These are phyloP conservation scores for Herminia tarsipennalis DNA, from an alignment of 2,888 invertebrate species.

Conservation along the genomic window DNA sequence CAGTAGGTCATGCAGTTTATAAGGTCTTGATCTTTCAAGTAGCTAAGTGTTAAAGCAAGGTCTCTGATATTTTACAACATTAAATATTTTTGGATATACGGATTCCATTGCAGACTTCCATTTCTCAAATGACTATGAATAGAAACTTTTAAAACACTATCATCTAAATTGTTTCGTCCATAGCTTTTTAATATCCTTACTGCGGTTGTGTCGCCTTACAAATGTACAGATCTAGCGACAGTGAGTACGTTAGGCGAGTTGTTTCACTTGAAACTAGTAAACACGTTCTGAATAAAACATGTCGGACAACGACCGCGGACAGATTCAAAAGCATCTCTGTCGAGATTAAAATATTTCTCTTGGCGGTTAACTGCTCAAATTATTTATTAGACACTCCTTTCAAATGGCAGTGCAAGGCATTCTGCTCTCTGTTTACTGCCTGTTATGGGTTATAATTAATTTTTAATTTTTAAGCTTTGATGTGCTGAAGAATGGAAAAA, in stretches of 20 bases:
- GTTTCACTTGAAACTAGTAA: slow-evolving; percentile 57
- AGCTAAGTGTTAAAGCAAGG: too few species aligned
- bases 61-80: too few species aligned
- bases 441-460: slow-evolving; percentile 46
- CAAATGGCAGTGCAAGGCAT: slow-evolving; percentile 51
- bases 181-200: neutral
- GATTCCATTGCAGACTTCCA: neutral
- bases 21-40: too few species aligned
- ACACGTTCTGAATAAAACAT: slow-evolving; percentile 69
- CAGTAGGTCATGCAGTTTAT: too few species aligned
- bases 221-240: slow-evolving; percentile 29
- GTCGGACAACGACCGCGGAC: slow-evolving; percentile 64
- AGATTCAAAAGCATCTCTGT: slow-evolving; percentile 69
- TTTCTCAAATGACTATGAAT: neutral
- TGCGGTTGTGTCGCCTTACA: slow-evolving; percentile 37
- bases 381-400: slow-evolving; percentile 72
- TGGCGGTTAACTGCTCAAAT: slow-evolving; percentile 71
- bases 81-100: too few species aligned
- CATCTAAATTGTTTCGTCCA: neutral
- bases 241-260: slow-evolving; percentile 40
- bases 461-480: slow-evolving; percentile 21
- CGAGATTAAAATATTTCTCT: slow-evolving; percentile 80
- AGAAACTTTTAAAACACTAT: neutral
- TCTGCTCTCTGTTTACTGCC: slow-evolving; percentile 40
- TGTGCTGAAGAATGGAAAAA: slow-evolving; percentile 12